Conservation (phyloP, 1,140 invertebrate species). For the Diorhabda carinulata region DNA sequence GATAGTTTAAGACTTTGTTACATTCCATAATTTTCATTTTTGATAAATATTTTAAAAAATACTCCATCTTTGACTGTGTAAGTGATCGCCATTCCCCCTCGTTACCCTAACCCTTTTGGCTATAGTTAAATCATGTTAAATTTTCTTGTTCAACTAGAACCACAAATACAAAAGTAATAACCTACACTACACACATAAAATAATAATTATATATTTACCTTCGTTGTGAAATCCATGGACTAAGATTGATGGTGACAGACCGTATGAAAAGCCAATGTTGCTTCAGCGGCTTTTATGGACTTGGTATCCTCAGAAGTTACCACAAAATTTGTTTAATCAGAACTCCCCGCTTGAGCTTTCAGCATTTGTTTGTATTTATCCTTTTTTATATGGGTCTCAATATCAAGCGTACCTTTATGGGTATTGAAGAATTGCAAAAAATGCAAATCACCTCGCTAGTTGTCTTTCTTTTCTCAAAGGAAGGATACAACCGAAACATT, state of each 20-base stretch:
- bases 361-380: not conserved
- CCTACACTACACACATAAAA: not conserved
- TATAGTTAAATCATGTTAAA: not conserved
- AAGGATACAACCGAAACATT: too few relatives aligned
- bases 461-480: too few relatives aligned
- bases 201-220: not conserved
- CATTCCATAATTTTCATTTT: slow-evolving; percentile 11
- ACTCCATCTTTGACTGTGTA: slow-evolving; percentile 31
- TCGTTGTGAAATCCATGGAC: not conserved
- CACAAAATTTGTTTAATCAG: not conserved
- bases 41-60: slow-evolving; percentile 53
- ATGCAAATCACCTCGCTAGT: too few relatives aligned
- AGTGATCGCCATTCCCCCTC: not conserved
- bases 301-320: not conserved
- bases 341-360: not conserved
- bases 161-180: not conserved
- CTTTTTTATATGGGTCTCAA: slow-evolving; percentile 1
- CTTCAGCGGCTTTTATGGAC: not conserved
- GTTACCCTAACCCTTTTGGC: not conserved
- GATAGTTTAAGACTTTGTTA: slow-evolving; percentile 15
- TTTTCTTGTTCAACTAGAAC: not conserved
- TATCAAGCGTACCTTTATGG: not conserved
- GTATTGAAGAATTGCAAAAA: too few relatives aligned
- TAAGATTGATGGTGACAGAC: not conserved
- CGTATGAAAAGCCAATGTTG: not conserved